phyloP scores from a whole-genome alignment of 1,140 invertebrate species.

The Drosophila kurseongensis region DNA sequence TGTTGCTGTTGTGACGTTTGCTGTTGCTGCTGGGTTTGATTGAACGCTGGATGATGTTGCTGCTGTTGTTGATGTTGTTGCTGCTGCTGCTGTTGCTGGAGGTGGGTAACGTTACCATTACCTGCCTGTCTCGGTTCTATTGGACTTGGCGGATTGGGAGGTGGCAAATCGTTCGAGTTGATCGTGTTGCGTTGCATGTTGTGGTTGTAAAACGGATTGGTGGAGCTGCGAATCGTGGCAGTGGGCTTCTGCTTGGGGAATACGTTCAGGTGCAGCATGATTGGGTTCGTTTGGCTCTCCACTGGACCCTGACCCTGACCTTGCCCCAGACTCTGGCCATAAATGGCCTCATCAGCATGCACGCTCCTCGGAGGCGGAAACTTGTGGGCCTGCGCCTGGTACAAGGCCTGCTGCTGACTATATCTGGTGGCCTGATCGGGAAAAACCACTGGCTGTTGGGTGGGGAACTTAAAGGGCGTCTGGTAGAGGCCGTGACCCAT shows the following conservation, averaged over 20 bases:
- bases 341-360: conserved; percentile 46
- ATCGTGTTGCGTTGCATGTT: conserved; percentile 53
- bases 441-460: conserved; percentile 58
- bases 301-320: conserved; percentile 12
- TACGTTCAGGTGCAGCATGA: conserved; percentile 76
- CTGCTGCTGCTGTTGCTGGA: conserved; percentile 23
- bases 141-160: conserved; percentile 63
- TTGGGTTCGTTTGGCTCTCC: conserved; percentile 61
- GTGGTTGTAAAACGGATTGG: conserved; percentile 75
- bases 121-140: conserved; percentile 65
- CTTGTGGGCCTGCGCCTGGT: conserved; percentile 49
- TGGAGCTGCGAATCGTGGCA: conserved; percentile 54
- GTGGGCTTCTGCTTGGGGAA: conserved; percentile 75
- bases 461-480: conserved; percentile 63
- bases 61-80: conserved; percentile 15
- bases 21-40: conserved; percentile 25
- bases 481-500: conserved; percentile 54
- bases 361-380: conserved; percentile 41
- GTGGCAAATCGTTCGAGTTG: conserved; percentile 44
- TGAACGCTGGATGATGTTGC: conserved; percentile 4
- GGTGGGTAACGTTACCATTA: conserved; percentile 6
- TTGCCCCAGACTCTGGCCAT: conserved; percentile 25
- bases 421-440: conserved; percentile 64
- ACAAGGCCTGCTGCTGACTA: conserved; percentile 61
- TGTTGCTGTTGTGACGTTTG: conserved; percentile 28